phyloP scores from a whole-genome alignment of 2,888 invertebrate species.

The Biston stratarius region DNA sequence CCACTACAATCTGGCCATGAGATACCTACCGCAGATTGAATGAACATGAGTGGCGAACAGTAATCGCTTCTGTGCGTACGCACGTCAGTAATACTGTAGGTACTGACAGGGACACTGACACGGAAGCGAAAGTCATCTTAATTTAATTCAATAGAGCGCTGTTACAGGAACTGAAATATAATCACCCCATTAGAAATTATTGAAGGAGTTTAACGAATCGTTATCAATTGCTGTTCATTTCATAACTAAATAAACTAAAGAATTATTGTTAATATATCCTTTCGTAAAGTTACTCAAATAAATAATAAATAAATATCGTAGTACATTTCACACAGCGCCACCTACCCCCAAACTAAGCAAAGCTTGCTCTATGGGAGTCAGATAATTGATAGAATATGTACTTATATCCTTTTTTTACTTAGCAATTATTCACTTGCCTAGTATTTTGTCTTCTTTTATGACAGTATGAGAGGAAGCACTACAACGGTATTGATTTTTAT shows the following conservation, averaged over 20 bases:
- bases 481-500: too few relatives aligned
- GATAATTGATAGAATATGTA: too few relatives aligned
- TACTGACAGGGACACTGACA: background rate
- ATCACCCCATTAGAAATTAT: background rate
- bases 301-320: too few relatives aligned
- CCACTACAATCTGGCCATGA: constrained; percentile 35
- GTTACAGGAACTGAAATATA: constrained; percentile 6
- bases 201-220: background rate
- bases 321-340: too few relatives aligned
- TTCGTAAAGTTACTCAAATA: too few relatives aligned
- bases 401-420: too few relatives aligned
- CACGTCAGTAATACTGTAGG: constrained; percentile 32
- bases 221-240: background rate
- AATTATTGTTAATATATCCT: background rate
- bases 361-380: too few relatives aligned
- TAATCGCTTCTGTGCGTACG: constrained; percentile 18
- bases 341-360: too few relatives aligned
- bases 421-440: too few relatives aligned
- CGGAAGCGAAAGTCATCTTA: constrained; percentile 33
- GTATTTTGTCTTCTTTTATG: too few relatives aligned
- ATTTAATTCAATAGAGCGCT: constrained; percentile 20
- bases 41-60: constrained; percentile 12
- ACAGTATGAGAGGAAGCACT: too few relatives aligned
- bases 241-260: background rate
- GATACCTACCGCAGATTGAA: constrained; percentile 33